Evolutionary conservation across 2,113 vertebrate species (phyloP).

Genomic region (Amphiprion ocellaris): DNA sequence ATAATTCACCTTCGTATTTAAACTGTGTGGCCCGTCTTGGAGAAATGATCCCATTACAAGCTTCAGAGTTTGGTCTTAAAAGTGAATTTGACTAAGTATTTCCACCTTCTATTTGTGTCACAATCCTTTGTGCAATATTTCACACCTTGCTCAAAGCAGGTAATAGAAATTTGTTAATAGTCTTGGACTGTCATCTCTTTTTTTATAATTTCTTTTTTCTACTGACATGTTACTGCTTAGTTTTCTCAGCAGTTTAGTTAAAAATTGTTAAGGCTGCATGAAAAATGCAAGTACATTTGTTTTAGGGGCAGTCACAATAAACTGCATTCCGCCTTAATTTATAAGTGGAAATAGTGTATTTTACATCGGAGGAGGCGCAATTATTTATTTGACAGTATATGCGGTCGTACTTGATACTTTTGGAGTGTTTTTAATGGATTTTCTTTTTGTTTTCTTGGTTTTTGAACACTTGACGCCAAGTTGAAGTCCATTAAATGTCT

Average conservation of each 20-base stretch:
- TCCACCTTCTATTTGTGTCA: conserved; percentile 42
- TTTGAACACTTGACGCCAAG: conserved; percentile 62
- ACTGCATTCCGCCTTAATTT: conserved; percentile 80
- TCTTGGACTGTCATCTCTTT: conserved; percentile 41
- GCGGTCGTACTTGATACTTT: conserved; percentile 84
- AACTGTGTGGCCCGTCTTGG: background rate
- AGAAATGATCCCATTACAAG: background rate
- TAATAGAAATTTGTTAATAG: conserved; percentile 34
- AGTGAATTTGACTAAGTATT: conserved; percentile 44
- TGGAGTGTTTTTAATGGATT: conserved; percentile 71
- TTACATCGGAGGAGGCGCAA: conserved; percentile 55
- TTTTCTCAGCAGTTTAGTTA: conserved; percentile 52
- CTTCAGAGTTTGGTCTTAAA: conserved; percentile 54
- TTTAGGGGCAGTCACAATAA: conserved; percentile 52
- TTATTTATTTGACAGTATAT: conserved; percentile 87
- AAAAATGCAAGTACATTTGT: conserved; percentile 43
- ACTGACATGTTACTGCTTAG: conserved; percentile 62
- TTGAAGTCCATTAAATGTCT: conserved; percentile 72
- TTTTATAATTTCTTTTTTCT: conserved; percentile 48
- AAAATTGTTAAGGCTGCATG: conserved; percentile 29
- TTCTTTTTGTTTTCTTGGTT: conserved; percentile 48
- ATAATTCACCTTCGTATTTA: conserved; percentile 22
- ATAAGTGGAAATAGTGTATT: conserved; percentile 58
- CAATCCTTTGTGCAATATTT: conserved; percentile 75
- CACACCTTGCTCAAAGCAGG: conserved; percentile 51